These are phyloP conservation scores for Dryocosmus kuriphilus DNA, from an alignment of 2,888 invertebrate genomes.

Conservation along the genomic window DNA sequence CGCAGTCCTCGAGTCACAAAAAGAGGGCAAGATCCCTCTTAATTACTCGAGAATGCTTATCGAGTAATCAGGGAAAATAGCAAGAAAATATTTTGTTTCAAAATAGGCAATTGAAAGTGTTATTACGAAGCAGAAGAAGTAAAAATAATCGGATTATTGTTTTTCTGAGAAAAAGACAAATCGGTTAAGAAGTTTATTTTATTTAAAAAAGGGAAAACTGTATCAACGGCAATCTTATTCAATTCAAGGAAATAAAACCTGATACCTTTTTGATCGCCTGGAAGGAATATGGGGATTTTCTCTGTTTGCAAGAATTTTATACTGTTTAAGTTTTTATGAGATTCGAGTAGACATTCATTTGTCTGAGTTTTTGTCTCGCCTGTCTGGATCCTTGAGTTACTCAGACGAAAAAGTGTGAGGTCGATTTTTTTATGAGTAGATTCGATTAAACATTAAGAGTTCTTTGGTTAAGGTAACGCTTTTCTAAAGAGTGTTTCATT, in stretches of 20 bases:
- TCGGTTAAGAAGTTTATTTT: no score
- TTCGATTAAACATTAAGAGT: not conserved
- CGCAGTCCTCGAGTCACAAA: conserved; percentile 3
- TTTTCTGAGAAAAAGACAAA: no score
- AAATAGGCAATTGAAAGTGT: not conserved
- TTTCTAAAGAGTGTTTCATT: conserved; percentile 20
- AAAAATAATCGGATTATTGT: no score
- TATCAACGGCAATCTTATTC: not conserved
- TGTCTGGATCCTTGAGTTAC: not conserved
- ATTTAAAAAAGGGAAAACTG: not conserved
- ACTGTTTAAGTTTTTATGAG: not conserved
- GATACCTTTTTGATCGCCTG: not conserved
- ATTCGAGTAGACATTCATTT: not conserved
- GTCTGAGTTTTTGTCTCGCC: not conserved
- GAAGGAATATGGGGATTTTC: not conserved
- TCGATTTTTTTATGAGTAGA: not conserved
- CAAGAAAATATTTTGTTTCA: not conserved
- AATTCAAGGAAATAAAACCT: not conserved
- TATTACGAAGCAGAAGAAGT: no score
- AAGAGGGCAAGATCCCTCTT: conserved; percentile 6
- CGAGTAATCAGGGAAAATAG: not conserved
- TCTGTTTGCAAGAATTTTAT: not conserved
- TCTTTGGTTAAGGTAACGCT: conserved; percentile 14
- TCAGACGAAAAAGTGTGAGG: not conserved
- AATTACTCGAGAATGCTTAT: conserved; percentile 8